Conservation (phyloP, 30 jellyfish, hydroid and myxozoan genomes). For the Hydractinia echinata region DNA sequence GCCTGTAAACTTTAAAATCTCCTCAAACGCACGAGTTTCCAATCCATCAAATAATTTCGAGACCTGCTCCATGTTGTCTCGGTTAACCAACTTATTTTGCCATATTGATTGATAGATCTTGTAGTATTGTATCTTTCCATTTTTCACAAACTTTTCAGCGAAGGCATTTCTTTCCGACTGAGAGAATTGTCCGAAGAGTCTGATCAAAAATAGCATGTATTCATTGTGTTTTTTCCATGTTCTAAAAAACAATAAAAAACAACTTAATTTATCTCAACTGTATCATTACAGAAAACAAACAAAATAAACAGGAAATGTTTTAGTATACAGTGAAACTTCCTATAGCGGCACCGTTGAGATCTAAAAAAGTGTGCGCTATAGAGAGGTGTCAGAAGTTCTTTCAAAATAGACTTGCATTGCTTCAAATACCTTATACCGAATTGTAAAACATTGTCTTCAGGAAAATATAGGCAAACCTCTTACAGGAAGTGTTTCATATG, state of each 20-base stretch:
- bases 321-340: too few species aligned
- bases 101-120: conserved; percentile 48
- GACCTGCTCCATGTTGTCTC: conserved; percentile 4
- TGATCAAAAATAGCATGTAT: neutral
- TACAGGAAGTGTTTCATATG: too few species aligned
- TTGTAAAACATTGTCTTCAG: too few species aligned
- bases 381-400: too few species aligned
- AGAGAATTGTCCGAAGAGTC: conserved; percentile 34
- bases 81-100: conserved; percentile 28
- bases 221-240: neutral
- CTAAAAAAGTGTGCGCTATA: too few species aligned
- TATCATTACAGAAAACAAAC: too few species aligned
- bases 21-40: conserved; percentile 26
- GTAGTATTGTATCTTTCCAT: conserved; percentile 11
- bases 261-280: too few species aligned
- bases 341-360: too few species aligned
- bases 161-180: conserved; percentile 20
- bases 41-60: conserved; percentile 22
- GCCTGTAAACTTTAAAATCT: conserved; percentile 48
- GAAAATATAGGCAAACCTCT: too few species aligned
- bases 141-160: conserved; percentile 19
- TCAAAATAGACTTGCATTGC: too few species aligned
- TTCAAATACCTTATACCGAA: too few species aligned
- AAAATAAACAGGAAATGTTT: too few species aligned
- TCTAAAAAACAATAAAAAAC: conserved; percentile 6